Evolutionary conservation across 2,888 invertebrate species (phyloP), one percentile per base, ranked within the genome.

Genomic region (Pecten maximus): DNA sequence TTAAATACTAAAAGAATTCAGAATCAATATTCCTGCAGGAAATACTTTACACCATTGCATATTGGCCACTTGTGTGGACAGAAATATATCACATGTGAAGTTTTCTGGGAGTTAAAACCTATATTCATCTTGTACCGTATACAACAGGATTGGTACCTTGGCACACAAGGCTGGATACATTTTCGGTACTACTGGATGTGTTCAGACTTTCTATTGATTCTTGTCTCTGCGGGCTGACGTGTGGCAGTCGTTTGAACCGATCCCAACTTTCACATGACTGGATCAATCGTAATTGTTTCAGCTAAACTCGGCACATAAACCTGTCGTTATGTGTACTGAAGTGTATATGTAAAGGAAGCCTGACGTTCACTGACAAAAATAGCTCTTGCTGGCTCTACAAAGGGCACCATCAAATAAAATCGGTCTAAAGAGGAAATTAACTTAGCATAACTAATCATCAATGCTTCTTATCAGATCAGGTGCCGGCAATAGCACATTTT

Each of bases 211-310:
- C 2, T 54, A 74, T 74, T 74, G 74, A 74, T 74, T 10, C 23
- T 1, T 8, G 28, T 74, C 74, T 74, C 74, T 74, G 35, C 35
- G 2, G 74, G 74, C 74, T 8, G 44, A 44, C 44, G 35, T 35
- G 74, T 74, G 23, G 19, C 74, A 74, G 74, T 74, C 12, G 74
- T 74, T 74, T 74, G 74, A 74, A 74, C 74, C 74, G 10, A 74
- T 28, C 74, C 74, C 35, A 28, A 74, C 35, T 74, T 74, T 74
- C 12, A 35, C 74, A 28, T 74, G 74, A 74, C 74, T 74, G 74
- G 74, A 74, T 74, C 74, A 74, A 74, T 74, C 74, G 23, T 74
- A 74, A 74, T 35, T 74, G 35, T 74, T 74, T 74, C 74, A 28
- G 74, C 74, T 74, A 28, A 74, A 74, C 74, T 23, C 15, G 74